Evolutionary conservation across 1,140 invertebrate species (phyloP).

Genomic region (Hestina assimilis): DNA sequence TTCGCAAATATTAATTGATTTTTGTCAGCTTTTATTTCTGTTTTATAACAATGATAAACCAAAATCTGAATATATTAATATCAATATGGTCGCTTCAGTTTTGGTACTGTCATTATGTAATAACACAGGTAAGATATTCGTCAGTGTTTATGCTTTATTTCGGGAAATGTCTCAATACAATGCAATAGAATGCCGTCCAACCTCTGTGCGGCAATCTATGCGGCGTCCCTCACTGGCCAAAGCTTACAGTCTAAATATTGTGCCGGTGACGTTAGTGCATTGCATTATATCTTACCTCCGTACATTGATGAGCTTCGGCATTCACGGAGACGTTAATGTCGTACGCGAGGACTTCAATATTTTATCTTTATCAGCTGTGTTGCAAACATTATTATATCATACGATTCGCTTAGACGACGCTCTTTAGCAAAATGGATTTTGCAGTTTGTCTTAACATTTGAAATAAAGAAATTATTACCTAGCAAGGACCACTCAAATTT

Average conservation of each 20-base stretch:
- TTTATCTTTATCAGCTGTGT: conserved; percentile 31
- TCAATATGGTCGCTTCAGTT: conserved; percentile 28
- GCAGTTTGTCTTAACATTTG: conserved; percentile 24
- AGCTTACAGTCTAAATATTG: conserved; percentile 58
- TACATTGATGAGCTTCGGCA: conserved; percentile 39
- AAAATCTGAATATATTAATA: conserved; percentile 36
- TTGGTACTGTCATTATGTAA: conserved; percentile 51
- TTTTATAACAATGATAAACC: conserved; percentile 48
- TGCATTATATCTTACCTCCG: conserved; percentile 36
- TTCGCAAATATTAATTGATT: conserved; percentile 29
- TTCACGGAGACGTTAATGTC: conserved; percentile 36
- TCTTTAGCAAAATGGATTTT: conserved; percentile 22
- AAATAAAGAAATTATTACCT: conserved; percentile 26
- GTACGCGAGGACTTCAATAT: conserved; percentile 21
- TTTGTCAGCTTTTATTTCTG: conserved; percentile 61
- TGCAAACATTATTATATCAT: conserved; percentile 30
- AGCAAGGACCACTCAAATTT: conserved; percentile 88
- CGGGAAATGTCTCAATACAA: conserved; percentile 47
- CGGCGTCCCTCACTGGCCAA: conserved; percentile 37
- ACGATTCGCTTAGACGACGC: conserved; percentile 29
- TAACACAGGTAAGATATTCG: conserved; percentile 59
- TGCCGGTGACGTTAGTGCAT: conserved; percentile 59
- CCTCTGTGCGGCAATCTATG: conserved; percentile 37
- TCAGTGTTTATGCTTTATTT: conserved; percentile 67
- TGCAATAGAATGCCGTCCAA: conserved; percentile 42